A percentile compares a stretch with the other conserved stretches of the same genome.
These are phyloP conservation scores for Oncorhynchus nerka DNA, from an alignment of 2,113 vertebrate genomes.

Conservation along the genomic window DNA sequence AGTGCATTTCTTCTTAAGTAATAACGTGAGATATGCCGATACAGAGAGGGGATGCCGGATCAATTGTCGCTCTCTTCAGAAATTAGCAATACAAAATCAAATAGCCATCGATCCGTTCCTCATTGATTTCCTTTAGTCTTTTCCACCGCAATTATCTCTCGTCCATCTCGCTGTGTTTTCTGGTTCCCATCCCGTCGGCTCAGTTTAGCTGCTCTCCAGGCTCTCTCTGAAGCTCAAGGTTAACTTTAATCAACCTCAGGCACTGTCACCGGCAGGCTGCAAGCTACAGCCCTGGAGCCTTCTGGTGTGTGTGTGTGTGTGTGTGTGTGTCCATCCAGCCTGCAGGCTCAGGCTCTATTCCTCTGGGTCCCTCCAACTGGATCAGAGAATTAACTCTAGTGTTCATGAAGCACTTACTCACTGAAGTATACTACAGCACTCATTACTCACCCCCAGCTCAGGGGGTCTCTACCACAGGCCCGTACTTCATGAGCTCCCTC, in stretches of 20 bases:
- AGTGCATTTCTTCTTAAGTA: constrained; percentile 66
- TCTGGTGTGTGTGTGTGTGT: not conserved
- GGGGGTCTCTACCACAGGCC: not conserved
- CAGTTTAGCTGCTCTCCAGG: constrained; percentile 45
- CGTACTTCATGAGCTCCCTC: too few species aligned
- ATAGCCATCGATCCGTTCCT: constrained; percentile 57
- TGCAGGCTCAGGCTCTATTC: not conserved
- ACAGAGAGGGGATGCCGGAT: constrained; percentile 51
- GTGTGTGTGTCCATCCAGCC: not conserved
- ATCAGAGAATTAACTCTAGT: constrained; percentile 43
- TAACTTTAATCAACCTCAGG: constrained; percentile 54
- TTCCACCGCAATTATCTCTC: constrained; percentile 46
- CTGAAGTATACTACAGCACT: constrained; percentile 29
- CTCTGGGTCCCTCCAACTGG: constrained; percentile 13
- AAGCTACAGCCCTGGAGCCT: constrained; percentile 15
- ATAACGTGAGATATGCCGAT: constrained; percentile 60
- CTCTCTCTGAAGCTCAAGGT: constrained; percentile 53
- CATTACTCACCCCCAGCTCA: constrained; percentile 21
- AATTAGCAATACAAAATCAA: constrained; percentile 68
- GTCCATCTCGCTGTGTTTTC: constrained; percentile 52
- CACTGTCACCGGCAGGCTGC: constrained; percentile 23
- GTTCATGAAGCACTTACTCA: constrained; percentile 49
- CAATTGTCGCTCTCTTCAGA: constrained; percentile 57
- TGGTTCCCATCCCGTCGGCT: constrained; percentile 39
- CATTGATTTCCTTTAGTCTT: constrained; percentile 69